Conservation (phyloP, 2,113 vertebrate genomes). For the Ammodytes marinus region DNA sequence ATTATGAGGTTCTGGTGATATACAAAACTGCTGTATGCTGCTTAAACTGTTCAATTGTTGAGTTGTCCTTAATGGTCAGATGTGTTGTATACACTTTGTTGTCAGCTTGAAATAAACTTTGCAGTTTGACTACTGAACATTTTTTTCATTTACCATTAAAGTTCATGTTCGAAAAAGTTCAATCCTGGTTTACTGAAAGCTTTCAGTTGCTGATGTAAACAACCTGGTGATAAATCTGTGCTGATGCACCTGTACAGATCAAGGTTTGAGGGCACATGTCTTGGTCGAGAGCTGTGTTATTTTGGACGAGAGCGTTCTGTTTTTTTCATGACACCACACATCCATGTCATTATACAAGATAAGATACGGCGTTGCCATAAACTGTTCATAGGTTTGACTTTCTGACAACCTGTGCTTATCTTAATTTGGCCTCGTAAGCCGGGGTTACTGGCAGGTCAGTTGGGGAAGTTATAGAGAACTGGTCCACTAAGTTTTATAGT, state of each 20-base stretch:
- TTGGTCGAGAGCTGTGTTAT: slow-evolving; percentile 23
- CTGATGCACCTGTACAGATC: slow-evolving; percentile 9
- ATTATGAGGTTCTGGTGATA: background rate
- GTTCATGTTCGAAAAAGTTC: background rate
- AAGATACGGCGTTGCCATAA: slow-evolving; percentile 58
- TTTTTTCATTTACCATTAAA: slow-evolving; percentile 18
- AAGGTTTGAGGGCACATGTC: slow-evolving; percentile 14
- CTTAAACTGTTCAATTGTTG: background rate
- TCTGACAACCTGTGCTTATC: slow-evolving; percentile 69
- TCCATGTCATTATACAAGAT: slow-evolving; percentile 57
- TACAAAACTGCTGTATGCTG: background rate
- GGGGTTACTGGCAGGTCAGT: slow-evolving; percentile 63
- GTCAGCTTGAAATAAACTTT: background rate
- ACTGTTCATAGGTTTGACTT: slow-evolving; percentile 66
- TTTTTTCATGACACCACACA: slow-evolving; percentile 63
- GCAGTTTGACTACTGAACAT: background rate
- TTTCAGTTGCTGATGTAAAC: background rate
- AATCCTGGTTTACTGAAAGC: background rate
- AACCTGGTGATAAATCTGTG: background rate
- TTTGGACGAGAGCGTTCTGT: background rate
- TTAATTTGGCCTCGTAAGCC: slow-evolving; percentile 71
- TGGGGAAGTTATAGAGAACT: background rate
- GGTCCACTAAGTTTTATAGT: slow-evolving; percentile 12
- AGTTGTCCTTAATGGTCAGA: background rate
- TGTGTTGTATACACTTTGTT: background rate